Evolutionary conservation across 2,113 vertebrate genomes (phyloP).

Genomic region (Chlamydotis undulata): DNA sequence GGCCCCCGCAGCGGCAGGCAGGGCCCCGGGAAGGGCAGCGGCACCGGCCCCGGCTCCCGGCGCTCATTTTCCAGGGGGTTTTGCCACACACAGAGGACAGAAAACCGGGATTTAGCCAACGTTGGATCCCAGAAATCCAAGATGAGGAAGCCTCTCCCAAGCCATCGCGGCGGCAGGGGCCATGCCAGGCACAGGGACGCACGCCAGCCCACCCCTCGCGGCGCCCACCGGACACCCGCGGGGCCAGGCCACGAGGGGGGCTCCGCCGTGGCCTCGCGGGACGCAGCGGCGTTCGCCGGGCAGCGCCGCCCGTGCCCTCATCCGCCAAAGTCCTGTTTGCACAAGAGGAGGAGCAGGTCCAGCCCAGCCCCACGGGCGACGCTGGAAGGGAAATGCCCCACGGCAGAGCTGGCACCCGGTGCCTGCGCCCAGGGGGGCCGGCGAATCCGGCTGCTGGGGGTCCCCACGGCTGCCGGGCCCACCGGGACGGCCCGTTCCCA

Average conservation of each 20-base stretch:
- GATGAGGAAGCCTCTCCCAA: not conserved
- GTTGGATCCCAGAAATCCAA: not conserved
- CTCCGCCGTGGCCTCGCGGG: fast-evolving
- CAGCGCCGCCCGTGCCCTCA: not conserved
- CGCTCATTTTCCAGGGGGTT: not conserved
- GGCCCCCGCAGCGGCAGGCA: not conserved
- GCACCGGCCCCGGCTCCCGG: not conserved
- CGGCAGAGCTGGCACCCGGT: not conserved
- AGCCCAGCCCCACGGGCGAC: not conserved
- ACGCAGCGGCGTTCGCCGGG: not conserved
- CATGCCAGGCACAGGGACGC: not conserved
- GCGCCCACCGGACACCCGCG: not conserved
- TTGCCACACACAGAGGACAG: not conserved
- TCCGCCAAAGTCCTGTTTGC: conserved; percentile 2
- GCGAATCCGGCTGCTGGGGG: not conserved
- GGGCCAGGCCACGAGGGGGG: fast-evolving
- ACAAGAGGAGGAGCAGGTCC: not conserved
- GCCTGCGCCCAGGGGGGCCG: fast-evolving
- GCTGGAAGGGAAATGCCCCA: fast-evolving
- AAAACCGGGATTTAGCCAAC: not conserved
- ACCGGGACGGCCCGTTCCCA: fast-evolving
- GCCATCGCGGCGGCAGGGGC: no score
- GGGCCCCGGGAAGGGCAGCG: no score
- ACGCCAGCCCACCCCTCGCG: not conserved
- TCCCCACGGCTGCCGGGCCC: not conserved